phyloP scores from a whole-genome alignment of 2,113 vertebrate species.

The Pteropus alecto region DNA sequence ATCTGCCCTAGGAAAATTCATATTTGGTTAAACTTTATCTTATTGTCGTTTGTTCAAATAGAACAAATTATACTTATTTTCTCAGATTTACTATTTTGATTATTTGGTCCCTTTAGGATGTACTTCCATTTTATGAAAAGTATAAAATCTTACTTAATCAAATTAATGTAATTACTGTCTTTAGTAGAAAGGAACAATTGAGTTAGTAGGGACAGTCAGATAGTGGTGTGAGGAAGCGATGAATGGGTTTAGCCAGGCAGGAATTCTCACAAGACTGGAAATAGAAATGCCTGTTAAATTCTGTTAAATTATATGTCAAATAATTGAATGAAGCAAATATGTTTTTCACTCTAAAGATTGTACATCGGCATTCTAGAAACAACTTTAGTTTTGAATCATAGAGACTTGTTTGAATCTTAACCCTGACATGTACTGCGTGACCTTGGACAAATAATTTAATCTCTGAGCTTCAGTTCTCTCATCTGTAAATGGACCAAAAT shows the following conservation, averaged over 20 bases:
- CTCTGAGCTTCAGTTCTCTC: not conserved
- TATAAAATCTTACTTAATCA: not conserved
- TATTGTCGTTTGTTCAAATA: not conserved
- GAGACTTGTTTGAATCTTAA: not conserved
- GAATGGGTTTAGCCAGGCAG: not conserved
- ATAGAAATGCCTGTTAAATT: not conserved
- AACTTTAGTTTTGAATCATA: not conserved
- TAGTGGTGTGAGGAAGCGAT: not conserved
- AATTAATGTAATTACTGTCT: not conserved
- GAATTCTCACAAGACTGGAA: not conserved
- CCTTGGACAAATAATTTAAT: not conserved
- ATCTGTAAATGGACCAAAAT: not conserved
- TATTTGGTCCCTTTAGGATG: not conserved
- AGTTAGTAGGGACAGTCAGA: not conserved
- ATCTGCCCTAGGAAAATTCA: not conserved
- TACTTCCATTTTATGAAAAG: not conserved
- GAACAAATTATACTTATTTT: not conserved
- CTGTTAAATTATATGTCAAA: not conserved
- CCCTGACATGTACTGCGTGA: not conserved
- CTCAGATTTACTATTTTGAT: not conserved
- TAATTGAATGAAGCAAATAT: not conserved
- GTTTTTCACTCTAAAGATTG: not conserved
- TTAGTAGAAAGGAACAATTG: not conserved
- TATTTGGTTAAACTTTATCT: not conserved
- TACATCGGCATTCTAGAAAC: not conserved